phyloP scores from a whole-genome alignment of 2,888 invertebrate genomes.

The Deilephila elpenor region DNA sequence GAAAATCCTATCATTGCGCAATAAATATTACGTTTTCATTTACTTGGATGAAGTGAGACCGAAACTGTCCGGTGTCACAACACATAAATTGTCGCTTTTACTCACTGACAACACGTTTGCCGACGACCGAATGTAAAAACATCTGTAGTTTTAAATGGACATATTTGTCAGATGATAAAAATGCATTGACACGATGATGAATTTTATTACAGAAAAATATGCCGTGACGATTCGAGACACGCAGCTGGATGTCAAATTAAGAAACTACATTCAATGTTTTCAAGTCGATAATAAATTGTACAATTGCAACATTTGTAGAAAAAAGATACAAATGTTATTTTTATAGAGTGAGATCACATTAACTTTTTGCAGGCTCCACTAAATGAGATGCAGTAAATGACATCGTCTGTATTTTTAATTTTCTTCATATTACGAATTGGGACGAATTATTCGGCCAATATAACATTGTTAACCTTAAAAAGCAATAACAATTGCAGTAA shows the following conservation, averaged over 20 bases:
- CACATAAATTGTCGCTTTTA: constrained; percentile 23
- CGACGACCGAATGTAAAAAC: not conserved
- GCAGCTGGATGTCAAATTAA: not conserved
- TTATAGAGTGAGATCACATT: too few relatives aligned
- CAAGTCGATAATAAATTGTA: too few relatives aligned
- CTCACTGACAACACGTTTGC: constrained; percentile 17
- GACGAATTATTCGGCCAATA: not conserved
- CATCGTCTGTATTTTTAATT: too few relatives aligned
- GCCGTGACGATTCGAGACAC: not conserved
- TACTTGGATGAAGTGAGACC: not conserved
- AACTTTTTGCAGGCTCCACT: too few relatives aligned
- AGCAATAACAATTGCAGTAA: not conserved
- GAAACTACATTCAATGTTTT: too few relatives aligned
- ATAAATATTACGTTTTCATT: constrained; percentile 20
- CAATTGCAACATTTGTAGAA: too few relatives aligned
- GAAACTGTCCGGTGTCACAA: constrained; percentile 10
- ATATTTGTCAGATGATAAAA: constrained; percentile 5
- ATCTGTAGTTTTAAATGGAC: not conserved
- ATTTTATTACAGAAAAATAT: not conserved
- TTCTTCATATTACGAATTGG: too few relatives aligned
- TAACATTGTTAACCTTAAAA: not conserved
- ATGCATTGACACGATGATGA: not conserved
- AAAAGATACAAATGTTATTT: too few relatives aligned
- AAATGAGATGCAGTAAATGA: too few relatives aligned
- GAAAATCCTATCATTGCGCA: not conserved